phyloP scores from a whole-genome alignment of 2,797 vertebrate genomes.

The Bovichtus variegatus region DNA sequence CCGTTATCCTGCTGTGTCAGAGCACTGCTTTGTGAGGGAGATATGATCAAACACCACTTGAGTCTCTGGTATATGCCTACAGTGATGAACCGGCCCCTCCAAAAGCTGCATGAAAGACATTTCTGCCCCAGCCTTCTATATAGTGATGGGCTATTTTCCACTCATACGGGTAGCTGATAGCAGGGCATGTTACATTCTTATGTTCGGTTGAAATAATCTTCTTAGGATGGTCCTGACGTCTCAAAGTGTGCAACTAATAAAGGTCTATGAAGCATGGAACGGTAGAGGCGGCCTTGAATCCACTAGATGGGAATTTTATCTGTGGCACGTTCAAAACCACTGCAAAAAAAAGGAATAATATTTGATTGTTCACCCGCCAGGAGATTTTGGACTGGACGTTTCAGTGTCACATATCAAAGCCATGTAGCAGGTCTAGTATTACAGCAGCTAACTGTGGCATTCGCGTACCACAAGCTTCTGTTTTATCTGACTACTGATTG shows the following conservation, averaged over 20 bases:
- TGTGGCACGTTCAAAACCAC: slow-evolving; percentile 80
- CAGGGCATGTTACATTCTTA: slow-evolving; percentile 39
- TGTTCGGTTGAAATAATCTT: slow-evolving; percentile 43
- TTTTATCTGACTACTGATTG: slow-evolving; percentile 51
- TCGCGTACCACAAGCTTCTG: slow-evolving; percentile 54
- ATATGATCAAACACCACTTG: slow-evolving; percentile 75
- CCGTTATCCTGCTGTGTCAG: slow-evolving; percentile 67
- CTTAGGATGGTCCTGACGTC: slow-evolving; percentile 55
- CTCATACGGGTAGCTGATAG: slow-evolving; percentile 35
- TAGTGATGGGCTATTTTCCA: slow-evolving; percentile 36
- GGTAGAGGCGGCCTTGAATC: slow-evolving; percentile 54
- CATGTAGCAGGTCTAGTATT: slow-evolving; percentile 63
- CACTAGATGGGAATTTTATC: slow-evolving; percentile 62
- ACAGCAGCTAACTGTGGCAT: slow-evolving; percentile 61
- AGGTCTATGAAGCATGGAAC: slow-evolving; percentile 29
- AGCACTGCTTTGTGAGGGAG: slow-evolving; percentile 57
- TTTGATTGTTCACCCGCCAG: slow-evolving; percentile 84
- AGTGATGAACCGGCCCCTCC: slow-evolving; percentile 47
- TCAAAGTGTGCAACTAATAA: slow-evolving; percentile 66
- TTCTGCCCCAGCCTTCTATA: slow-evolving; percentile 21
- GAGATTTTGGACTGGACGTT: slow-evolving; percentile 74
- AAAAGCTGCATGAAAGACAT: slow-evolving; percentile 58
- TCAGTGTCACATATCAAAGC: slow-evolving; percentile 84
- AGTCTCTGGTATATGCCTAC: slow-evolving; percentile 46
- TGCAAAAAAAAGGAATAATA: slow-evolving; percentile 55